These are phyloP conservation scores for Azorinus chamasolen DNA, from an alignment of 2,888 invertebrate genomes.

Conservation along the genomic window DNA sequence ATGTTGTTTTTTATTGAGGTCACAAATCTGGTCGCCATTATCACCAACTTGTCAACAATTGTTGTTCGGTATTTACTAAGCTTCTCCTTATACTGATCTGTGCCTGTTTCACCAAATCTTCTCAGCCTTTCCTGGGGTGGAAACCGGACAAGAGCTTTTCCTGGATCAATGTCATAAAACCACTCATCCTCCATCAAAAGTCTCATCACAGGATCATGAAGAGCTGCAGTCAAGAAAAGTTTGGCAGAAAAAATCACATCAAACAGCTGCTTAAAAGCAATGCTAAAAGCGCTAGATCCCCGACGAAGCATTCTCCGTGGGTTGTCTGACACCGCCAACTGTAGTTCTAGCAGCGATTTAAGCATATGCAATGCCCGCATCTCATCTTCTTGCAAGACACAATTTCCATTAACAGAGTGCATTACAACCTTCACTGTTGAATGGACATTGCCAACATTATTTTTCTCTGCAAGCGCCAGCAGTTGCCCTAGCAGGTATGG, in stretches of 20 bases:
- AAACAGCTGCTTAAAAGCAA: slow-evolving; percentile 94
- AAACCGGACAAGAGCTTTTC: slow-evolving; percentile 91
- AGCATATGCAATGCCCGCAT: slow-evolving; percentile 86
- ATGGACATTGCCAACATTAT: slow-evolving; percentile 76
- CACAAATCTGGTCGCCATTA: slow-evolving; percentile 93
- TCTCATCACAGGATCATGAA: slow-evolving; percentile 96
- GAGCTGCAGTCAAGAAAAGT: slow-evolving; percentile 96
- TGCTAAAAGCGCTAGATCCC: slow-evolving; percentile 94
- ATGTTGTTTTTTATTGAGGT: slow-evolving; percentile 93
- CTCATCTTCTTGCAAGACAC: slow-evolving; percentile 92
- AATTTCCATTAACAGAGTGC: slow-evolving; percentile 89
- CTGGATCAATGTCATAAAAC: slow-evolving; percentile 96
- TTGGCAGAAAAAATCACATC: slow-evolving; percentile 96
- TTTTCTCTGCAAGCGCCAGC: slow-evolving; percentile 88
- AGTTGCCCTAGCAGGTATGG: slow-evolving; percentile 91
- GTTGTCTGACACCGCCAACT: slow-evolving; percentile 91
- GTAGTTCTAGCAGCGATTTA: slow-evolving; percentile 89
- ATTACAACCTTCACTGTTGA: slow-evolving; percentile 70
- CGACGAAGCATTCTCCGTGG: slow-evolving; percentile 90
- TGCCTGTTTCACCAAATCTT: slow-evolving; percentile 92
- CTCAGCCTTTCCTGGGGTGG: slow-evolving; percentile 89
- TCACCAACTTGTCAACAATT: slow-evolving; percentile 91
- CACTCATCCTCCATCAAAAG: slow-evolving; percentile 96
- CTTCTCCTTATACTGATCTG: slow-evolving; percentile 91
- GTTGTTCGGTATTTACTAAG: slow-evolving; percentile 93